Evolutionary conservation across 2,113 vertebrate species (phyloP).

Genomic region (Nothoprocta perdicaria): DNA sequence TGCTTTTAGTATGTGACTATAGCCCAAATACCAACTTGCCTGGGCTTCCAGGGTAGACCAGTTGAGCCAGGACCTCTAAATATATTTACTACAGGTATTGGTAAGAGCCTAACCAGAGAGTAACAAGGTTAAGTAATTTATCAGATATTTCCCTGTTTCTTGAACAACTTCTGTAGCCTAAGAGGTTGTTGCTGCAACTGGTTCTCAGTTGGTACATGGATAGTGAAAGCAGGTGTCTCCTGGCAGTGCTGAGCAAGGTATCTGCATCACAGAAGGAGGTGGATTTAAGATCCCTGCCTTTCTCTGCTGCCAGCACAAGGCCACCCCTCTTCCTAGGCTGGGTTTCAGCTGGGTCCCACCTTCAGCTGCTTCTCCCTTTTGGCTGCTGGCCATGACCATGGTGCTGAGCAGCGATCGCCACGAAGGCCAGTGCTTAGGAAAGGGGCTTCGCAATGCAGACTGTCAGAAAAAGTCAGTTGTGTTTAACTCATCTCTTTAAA

Average conservation of each 20-base stretch:
- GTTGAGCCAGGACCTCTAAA: neutral
- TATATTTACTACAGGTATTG: neutral
- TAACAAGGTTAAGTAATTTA: neutral
- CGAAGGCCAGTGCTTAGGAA: neutral
- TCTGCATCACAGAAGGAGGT: neutral
- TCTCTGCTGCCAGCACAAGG: conserved; percentile 2
- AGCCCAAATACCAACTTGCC: neutral
- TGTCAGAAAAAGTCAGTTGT: neutral
- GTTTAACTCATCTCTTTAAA: neutral
- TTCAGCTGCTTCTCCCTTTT: neutral
- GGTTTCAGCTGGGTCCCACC: neutral
- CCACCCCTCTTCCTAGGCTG: neutral
- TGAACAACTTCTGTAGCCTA: neutral
- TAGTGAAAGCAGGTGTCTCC: neutral
- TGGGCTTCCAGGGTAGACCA: neutral
- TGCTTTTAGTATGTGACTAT: neutral
- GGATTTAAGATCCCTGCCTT: conserved; percentile 8
- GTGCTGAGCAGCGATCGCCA: neutral
- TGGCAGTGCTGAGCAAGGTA: neutral
- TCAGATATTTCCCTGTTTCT: neutral
- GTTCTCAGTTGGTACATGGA: neutral
- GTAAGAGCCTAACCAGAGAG: neutral
- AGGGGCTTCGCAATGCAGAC: neutral
- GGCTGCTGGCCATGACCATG: neutral
- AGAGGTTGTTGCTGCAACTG: neutral